Evolutionary conservation across 2,888 invertebrate genomes (phyloP).

Genomic region (Liopterus haemorrhoidalis): DNA sequence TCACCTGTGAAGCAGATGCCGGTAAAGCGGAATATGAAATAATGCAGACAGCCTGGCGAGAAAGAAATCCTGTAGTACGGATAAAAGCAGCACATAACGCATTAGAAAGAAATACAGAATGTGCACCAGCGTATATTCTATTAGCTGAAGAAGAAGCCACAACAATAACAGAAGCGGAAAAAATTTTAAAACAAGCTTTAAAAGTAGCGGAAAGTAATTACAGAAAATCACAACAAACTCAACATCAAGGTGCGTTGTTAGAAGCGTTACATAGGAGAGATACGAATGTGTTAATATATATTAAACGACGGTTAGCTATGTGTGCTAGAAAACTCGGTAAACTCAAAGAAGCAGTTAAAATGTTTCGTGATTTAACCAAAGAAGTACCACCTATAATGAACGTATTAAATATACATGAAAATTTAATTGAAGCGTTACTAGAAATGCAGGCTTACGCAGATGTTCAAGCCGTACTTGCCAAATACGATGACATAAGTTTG

Average conservation of each 20-base stretch:
- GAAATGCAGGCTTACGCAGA: conserved; percentile 97
- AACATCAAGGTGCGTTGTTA: conserved; percentile 67
- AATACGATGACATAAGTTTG: conserved; percentile 88
- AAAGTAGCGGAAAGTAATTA: conserved; percentile 79
- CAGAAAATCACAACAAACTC: conserved; percentile 70
- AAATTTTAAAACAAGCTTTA: conserved; percentile 73
- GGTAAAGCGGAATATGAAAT: conserved; percentile 86
- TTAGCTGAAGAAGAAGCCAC: conserved; percentile 95
- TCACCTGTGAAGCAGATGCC: conserved; percentile 84
- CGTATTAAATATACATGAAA: conserved; percentile 90
- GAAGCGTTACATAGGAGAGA: conserved; percentile 81
- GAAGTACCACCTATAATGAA: conserved; percentile 94
- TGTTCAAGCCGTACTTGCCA: conserved; percentile 86
- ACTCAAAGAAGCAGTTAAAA: conserved; percentile 90
- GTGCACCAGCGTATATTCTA: conserved; percentile 90
- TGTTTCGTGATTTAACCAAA: conserved; percentile 93
- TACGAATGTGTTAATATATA: conserved; percentile 89
- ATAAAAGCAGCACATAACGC: conserved; percentile 89
- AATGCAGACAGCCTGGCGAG: conserved; percentile 96
- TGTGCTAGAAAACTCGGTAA: conserved; percentile 91
- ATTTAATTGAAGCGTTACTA: conserved; percentile 88
- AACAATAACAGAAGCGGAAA: conserved; percentile 83
- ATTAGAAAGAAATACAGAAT: conserved; percentile 80
- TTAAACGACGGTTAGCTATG: conserved; percentile 93
- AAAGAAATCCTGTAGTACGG: conserved; percentile 83